A percentile compares a stretch with the other conserved stretches of the same genome.
These are phyloP conservation scores for Reticulitermes lucifugus DNA, from an alignment of 2,888 invertebrate species.

Conservation along the genomic window DNA sequence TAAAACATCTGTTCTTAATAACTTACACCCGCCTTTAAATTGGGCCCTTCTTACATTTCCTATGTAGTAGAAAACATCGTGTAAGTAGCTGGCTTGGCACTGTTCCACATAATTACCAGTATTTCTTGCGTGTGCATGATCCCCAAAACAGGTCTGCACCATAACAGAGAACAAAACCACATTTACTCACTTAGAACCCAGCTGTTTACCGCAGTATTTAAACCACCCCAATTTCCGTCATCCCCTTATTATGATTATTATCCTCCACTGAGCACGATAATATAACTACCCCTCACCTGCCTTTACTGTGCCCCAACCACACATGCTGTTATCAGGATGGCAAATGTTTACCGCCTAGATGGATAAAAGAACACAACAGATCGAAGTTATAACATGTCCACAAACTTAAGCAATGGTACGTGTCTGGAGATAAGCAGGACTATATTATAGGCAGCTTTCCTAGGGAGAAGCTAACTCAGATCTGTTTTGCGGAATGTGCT, in stretches of 20 bases:
- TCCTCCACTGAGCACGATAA: background rate
- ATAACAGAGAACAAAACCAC: background rate
- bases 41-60: background rate
- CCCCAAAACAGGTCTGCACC: background rate
- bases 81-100: background rate
- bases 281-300: background rate
- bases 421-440: no score
- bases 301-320: background rate
- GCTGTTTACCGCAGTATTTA: background rate
- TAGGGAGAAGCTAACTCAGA: no score
- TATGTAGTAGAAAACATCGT: background rate
- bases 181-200: background rate
- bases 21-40: background rate
- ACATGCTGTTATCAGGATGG: background rate
- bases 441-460: no score
- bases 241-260: background rate
- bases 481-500: no score
- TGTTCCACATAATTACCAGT: slow-evolving; percentile 6
- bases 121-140: background rate
- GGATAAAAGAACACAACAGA: background rate
- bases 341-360: background rate
- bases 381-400: background rate
- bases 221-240: background rate
- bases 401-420: no score
- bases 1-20: background rate